phyloP scores from a whole-genome alignment of 2,797 vertebrate genomes.

The Eutrigla gurnardus region DNA sequence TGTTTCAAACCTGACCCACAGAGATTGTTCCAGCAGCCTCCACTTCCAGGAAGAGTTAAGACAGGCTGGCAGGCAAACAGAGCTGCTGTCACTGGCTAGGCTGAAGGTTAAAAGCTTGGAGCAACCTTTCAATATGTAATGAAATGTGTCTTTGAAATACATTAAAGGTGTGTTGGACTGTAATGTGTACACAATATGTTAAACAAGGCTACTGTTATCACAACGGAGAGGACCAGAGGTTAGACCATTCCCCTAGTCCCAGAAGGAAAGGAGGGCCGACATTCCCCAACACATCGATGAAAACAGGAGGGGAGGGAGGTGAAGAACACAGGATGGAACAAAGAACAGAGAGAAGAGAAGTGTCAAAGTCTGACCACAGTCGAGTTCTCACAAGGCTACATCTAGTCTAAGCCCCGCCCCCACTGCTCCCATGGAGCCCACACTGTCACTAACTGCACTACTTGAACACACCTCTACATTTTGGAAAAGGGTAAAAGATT shows the following conservation, averaged over 20 bases:
- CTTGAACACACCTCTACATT: too few relatives aligned
- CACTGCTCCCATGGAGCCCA: too few relatives aligned
- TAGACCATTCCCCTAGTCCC: constrained; percentile 44
- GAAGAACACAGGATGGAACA: not conserved
- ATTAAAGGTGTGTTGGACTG: not conserved
- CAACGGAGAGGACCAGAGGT: constrained; percentile 25
- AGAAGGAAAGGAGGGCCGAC: constrained; percentile 6
- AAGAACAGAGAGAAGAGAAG: constrained; percentile 14
- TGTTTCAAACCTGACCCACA: constrained; percentile 40
- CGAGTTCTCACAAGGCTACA: not conserved
- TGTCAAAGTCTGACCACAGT: constrained; percentile 21
- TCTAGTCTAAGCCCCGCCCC: too few relatives aligned
- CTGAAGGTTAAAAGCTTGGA: constrained; percentile 46
- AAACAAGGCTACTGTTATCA: constrained; percentile 17
- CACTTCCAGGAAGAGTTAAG: constrained; percentile 76
- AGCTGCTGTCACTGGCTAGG: constrained; percentile 42
- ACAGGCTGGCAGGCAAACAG: constrained; percentile 67
- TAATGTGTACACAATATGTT: not conserved
- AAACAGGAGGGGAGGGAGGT: constrained; percentile 28
- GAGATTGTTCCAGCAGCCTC: constrained; percentile 35
- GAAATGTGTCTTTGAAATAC: not conserved
- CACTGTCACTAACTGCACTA: too few relatives aligned
- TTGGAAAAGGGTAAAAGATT: too few relatives aligned
- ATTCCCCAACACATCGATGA: constrained; percentile 45
- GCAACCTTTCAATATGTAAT: not conserved